Base-by-base conservation (phyloP, 2,113 vertebrate species). In the Furnarius figulus region DNA sequence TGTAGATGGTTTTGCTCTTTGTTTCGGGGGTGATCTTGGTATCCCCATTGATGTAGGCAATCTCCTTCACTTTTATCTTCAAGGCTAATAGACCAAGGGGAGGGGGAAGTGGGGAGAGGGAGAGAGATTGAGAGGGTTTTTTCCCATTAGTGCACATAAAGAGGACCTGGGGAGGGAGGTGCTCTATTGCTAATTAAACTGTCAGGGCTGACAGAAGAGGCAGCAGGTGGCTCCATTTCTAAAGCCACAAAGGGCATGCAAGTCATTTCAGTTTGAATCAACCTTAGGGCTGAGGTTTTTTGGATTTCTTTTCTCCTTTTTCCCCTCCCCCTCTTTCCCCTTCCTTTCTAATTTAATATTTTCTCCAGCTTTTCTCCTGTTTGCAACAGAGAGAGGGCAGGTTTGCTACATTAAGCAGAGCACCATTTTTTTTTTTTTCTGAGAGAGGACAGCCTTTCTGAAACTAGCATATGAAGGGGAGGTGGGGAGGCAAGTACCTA, bases 11-110 rank as follows among this genome's bases (percentile, higher is more conserved):
- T 96, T 99, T 99, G 98, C 99, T 99, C 98, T 99, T 99, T 96
- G 98, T 98, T 97, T 99, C 99, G 0, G 99, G 99, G 77, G 99
- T 98, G 97, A 99, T 99, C 94, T 99, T 99, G 96, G 99, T 99
- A 97, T 99, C 99, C 14, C 99, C 98, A 87, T 99, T 99, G 98
- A 99, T 98, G 98, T 99, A 99, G 83, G 99, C 99, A 97, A 99
- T 99, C 98, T 99, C 99, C 97, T 99, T 99, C 74, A 99, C 99
- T 98, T 99, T 99, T 98, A 99, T 99, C 98, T 99, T 99, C 96
- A 99, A 97, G 52, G 99, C 99, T 99, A 89, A 50, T 73, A 95
- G 81, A 91, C 89, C 3, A 30, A 96, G 68, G 42, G 83, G 74
- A 77, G 86, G 95, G 91, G 74, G 87, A 81, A 85, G 72, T 6